phyloP scores from a whole-genome alignment of 1,140 invertebrate species.

The Pogonognathellus flavescens region DNA sequence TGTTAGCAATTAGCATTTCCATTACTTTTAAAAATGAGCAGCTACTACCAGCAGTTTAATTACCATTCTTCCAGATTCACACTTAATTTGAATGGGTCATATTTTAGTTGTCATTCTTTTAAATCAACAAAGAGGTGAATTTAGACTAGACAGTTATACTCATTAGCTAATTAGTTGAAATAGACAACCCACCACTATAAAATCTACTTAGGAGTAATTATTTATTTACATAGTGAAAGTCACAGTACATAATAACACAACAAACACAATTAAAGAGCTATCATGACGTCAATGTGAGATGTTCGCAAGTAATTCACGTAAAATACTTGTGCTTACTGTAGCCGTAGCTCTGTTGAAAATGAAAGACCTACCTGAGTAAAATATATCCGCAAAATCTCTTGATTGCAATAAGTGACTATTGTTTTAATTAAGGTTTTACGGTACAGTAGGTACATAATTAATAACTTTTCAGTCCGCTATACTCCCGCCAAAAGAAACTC shows the following conservation, averaged over 20 bases:
- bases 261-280: neutral
- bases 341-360: too few relatives aligned
- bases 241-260: neutral
- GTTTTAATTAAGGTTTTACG: constrained; percentile 3
- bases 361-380: too few relatives aligned
- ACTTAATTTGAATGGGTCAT: too few relatives aligned
- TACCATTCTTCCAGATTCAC: too few relatives aligned
- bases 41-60: neutral
- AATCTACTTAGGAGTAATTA: neutral
- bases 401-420: neutral
- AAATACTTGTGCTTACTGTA: too few relatives aligned
- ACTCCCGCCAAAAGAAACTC: constrained; percentile 43
- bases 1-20: neutral
- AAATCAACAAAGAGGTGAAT: too few relatives aligned
- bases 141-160: too few relatives aligned
- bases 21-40: neutral
- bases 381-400: too few relatives aligned
- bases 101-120: too few relatives aligned
- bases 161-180: too few relatives aligned
- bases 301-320: neutral
- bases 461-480: constrained; percentile 18
- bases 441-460: neutral
- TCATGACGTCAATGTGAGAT: neutral
- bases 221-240: neutral
- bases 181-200: neutral